Evolutionary conservation across 2,113 vertebrate genomes (phyloP).

Genomic region (Orycteropus afer): DNA sequence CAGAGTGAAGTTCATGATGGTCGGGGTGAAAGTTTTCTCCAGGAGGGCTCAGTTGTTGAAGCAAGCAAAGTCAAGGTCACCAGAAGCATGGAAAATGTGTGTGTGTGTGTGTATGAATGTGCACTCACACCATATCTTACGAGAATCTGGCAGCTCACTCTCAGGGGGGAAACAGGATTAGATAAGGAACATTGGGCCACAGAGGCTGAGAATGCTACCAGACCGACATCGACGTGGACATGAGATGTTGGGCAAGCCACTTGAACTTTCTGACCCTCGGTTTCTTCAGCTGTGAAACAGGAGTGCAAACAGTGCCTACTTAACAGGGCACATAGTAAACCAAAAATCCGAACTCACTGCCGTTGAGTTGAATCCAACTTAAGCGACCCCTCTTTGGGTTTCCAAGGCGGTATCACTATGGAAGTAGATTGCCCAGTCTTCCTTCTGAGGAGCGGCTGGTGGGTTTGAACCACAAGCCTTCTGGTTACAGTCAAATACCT

Average conservation of each 20-base stretch:
- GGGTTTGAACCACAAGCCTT: too few relatives aligned
- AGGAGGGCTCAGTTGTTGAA: background rate
- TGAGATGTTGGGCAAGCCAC: background rate
- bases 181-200: background rate
- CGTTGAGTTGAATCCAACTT: too few relatives aligned
- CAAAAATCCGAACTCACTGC: too few relatives aligned
- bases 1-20: too few relatives aligned
- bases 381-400: too few relatives aligned
- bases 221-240: background rate
- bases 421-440: too few relatives aligned
- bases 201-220: background rate
- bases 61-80: too few relatives aligned
- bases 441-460: too few relatives aligned
- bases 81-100: background rate
- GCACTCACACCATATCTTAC: rapidly evolving
- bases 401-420: too few relatives aligned
- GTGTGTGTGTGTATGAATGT: rapidly evolving
- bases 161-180: background rate
- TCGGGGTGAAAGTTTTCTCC: background rate
- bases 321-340: background rate
- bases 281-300: background rate
- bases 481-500: too few relatives aligned
- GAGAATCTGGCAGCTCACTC: background rate
- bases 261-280: background rate
- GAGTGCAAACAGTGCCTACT: background rate